Percentiles rank a stretch among this genome's conserved stretches.
phyloP scores from a whole-genome alignment of 2,113 vertebrate species.

The Hippolais icterina region DNA sequence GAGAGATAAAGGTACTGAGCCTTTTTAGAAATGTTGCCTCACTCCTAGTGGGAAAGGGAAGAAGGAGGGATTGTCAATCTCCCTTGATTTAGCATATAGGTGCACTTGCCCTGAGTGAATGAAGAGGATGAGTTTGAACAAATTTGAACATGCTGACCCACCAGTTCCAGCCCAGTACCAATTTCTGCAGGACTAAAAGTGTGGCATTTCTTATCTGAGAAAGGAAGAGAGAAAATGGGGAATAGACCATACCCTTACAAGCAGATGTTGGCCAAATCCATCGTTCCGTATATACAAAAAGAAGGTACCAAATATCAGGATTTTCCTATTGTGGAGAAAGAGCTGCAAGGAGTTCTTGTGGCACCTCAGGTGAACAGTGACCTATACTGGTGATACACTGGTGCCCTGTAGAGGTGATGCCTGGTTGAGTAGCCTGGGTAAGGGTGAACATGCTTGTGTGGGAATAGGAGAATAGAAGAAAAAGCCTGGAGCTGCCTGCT shows the following conservation, averaged over 20 bases:
- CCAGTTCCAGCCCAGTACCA: not conserved
- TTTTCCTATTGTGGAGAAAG: not conserved
- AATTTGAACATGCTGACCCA: not conserved
- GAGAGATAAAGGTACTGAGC: not conserved
- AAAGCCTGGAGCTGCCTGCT: not conserved
- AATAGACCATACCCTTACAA: not conserved
- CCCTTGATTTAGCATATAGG: not conserved
- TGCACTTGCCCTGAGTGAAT: not conserved
- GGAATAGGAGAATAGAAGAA: not conserved
- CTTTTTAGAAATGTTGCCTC: not conserved
- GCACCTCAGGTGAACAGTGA: not conserved
- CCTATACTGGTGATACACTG: not conserved
- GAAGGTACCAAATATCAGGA: not conserved
- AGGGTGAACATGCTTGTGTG: not conserved
- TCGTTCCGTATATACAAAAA: not conserved
- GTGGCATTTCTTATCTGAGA: not conserved
- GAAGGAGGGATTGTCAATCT: not conserved
- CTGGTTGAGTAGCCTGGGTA: not conserved
- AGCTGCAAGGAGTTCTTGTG: not conserved
- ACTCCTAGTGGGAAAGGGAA: not conserved
- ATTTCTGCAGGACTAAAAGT: not conserved
- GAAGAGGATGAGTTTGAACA: not conserved
- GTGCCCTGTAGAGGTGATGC: not conserved
- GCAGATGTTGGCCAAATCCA: not conserved
- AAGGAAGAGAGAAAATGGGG: not conserved